These are phyloP conservation scores for Drepana arcuata DNA, from an alignment of 1,140 invertebrate genomes.

Conservation along the genomic window DNA sequence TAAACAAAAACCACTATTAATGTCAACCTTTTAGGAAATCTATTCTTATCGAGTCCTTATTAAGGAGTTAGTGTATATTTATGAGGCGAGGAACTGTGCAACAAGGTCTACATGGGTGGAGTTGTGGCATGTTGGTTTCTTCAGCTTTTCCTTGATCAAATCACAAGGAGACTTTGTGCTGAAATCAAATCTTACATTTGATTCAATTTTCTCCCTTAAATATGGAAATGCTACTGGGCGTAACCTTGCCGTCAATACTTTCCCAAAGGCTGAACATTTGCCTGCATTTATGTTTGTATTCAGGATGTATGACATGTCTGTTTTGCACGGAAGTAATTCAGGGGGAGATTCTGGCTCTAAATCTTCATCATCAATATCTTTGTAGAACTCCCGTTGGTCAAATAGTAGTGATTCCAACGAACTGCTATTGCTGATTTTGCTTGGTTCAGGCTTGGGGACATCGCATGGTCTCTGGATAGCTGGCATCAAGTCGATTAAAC, in stretches of 20 bases:
- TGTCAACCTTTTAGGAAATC: background rate
- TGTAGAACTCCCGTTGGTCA: constrained; percentile 16
- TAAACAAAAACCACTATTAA: no score
- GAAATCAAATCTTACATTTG: constrained; percentile 35
- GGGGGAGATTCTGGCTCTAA: constrained; percentile 6
- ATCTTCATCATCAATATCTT: constrained; percentile 19
- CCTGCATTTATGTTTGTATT: constrained; percentile 23
- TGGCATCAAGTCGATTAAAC: constrained; percentile 41
- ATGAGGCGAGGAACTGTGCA: background rate
- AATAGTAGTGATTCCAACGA: constrained; percentile 40
- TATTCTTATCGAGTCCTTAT: background rate
- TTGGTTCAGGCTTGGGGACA: background rate
- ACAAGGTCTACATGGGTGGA: constrained; percentile 1
- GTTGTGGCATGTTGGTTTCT: constrained; percentile 21
- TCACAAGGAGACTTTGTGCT: constrained; percentile 46
- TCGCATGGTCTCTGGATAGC: constrained; percentile 24
- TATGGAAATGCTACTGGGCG: constrained; percentile 34
- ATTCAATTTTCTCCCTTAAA: constrained; percentile 21
- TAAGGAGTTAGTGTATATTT: background rate
- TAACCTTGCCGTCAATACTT: constrained; percentile 30
- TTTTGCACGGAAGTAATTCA: constrained; percentile 30
- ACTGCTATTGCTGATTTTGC: constrained; percentile 29
- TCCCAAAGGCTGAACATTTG: constrained; percentile 47
- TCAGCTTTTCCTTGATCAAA: constrained; percentile 35
- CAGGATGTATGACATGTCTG: constrained; percentile 44